Percentiles rank a stretch among this genome's conserved stretches.
These are phyloP conservation scores for Stegophylla sp. DNA, from an alignment of 2,888 invertebrate species.

Conservation along the genomic window DNA sequence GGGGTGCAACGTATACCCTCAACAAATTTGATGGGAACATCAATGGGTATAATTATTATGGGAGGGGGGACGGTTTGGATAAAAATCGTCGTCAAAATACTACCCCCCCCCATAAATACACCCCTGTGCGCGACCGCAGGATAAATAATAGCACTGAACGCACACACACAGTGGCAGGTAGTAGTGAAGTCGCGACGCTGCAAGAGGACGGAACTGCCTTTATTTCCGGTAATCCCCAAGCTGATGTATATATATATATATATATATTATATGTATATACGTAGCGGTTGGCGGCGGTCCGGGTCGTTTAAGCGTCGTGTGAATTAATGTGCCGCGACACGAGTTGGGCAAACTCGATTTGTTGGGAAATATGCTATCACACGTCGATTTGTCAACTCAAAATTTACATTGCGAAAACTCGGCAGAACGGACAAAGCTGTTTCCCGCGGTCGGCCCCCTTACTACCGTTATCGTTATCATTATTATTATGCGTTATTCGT, in stretches of 20 bases:
- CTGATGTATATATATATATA: too few species aligned
- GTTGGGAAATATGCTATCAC: slow-evolving; percentile 30
- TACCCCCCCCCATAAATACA: too few species aligned
- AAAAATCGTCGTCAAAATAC: too few species aligned
- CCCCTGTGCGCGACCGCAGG: too few species aligned
- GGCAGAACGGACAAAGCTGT: not conserved
- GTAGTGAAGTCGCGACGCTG: too few species aligned
- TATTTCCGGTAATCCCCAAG: slow-evolving; percentile 40
- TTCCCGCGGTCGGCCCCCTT: not conserved
- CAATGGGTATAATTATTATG: too few species aligned
- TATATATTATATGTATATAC: too few species aligned
- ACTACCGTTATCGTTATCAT: too few species aligned
- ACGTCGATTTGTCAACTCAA: slow-evolving; percentile 51
- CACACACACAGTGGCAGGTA: not conserved
- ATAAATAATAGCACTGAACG: not conserved
- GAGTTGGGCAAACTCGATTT: slow-evolving; percentile 50
- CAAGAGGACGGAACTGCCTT: not conserved
- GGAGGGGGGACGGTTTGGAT: too few species aligned
- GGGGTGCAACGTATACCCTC: too few species aligned
- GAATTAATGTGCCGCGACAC: slow-evolving; percentile 51
- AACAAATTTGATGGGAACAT: too few species aligned
- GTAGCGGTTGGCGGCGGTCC: not conserved
- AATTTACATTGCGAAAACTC: slow-evolving; percentile 35
- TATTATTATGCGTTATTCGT: too few species aligned
- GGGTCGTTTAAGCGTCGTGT: slow-evolving; percentile 31